Evolutionary conservation across 2,113 vertebrate genomes (phyloP).

Genomic region (Aegypius monachus): DNA sequence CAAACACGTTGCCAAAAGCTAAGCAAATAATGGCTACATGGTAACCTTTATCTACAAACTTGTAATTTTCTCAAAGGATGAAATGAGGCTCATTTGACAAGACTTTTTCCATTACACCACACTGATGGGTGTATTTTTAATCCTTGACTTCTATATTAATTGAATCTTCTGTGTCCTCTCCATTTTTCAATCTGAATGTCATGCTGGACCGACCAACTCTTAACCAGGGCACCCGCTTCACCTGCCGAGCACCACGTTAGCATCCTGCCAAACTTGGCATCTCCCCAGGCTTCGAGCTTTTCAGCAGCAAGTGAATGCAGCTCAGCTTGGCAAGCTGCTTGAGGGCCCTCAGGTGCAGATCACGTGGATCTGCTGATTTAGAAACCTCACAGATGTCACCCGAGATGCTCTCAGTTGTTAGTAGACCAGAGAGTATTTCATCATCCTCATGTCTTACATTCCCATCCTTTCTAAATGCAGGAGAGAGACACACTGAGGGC

Average conservation of each 20-base stretch:
- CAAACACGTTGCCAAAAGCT: constrained; percentile 2
- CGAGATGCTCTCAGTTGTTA: not conserved
- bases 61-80: not conserved
- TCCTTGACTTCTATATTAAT: not conserved
- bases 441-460: not conserved
- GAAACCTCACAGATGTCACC: not conserved
- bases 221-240: not conserved
- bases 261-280: not conserved
- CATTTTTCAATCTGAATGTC: not conserved
- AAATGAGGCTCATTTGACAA: not conserved
- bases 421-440: not conserved
- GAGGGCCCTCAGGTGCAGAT: not conserved
- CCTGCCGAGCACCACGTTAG: rapidly evolving
- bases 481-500: not conserved
- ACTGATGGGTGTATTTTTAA: not conserved
- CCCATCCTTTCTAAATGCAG: not conserved
- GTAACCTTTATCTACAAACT: constrained; percentile 24
- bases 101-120: not conserved
- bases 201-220: not conserved
- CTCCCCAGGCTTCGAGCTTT: not conserved
- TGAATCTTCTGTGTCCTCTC: not conserved
- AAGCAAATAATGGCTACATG: constrained; percentile 30
- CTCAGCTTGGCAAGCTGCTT: rapidly evolving
- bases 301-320: rapidly evolving
- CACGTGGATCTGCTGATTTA: not conserved